These are phyloP conservation scores for Pissodes strobi DNA, from an alignment of 1,140 invertebrate genomes.

Conservation along the genomic window DNA sequence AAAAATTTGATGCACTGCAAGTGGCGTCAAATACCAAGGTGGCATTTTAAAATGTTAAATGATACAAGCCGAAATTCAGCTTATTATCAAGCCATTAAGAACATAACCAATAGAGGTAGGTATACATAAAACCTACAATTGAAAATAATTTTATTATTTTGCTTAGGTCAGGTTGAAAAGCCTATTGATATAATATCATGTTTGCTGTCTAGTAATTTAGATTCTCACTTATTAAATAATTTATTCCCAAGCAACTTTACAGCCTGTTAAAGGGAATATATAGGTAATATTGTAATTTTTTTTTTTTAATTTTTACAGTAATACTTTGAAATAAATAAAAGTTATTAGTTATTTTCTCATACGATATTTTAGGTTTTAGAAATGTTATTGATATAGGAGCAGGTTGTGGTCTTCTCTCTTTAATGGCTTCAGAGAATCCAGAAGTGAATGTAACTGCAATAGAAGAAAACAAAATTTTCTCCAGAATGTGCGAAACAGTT, in stretches of 20 bases:
- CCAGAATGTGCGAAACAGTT: constrained; percentile 63
- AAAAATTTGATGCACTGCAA: constrained; percentile 46
- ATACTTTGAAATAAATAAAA: too few species aligned
- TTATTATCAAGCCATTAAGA: constrained; percentile 67
- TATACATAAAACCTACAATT: too few species aligned
- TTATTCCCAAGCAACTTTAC: too few species aligned
- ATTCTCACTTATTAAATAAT: too few species aligned
- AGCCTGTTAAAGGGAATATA: too few species aligned
- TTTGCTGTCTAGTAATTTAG: too few species aligned
- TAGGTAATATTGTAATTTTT: too few species aligned
- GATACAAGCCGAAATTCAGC: constrained; percentile 69
- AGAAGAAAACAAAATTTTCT: constrained; percentile 68
- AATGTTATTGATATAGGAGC: constrained; percentile 75
- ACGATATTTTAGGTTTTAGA: constrained; percentile 56
- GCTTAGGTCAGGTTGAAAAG: too few species aligned
- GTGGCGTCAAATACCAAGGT: constrained; percentile 64
- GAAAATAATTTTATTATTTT: too few species aligned
- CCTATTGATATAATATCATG: too few species aligned
- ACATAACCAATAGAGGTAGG: constrained; percentile 58
- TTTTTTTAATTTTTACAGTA: too few species aligned
- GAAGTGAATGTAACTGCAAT: constrained; percentile 66
- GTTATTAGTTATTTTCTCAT: too few species aligned
- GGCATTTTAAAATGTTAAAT: constrained; percentile 85
- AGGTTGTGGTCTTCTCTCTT: constrained; percentile 71
- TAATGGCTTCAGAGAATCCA: constrained; percentile 65